These are phyloP conservation scores for Otolemur crassicaudatus DNA, from an alignment of 2,797 vertebrate species.

Conservation along the genomic window DNA sequence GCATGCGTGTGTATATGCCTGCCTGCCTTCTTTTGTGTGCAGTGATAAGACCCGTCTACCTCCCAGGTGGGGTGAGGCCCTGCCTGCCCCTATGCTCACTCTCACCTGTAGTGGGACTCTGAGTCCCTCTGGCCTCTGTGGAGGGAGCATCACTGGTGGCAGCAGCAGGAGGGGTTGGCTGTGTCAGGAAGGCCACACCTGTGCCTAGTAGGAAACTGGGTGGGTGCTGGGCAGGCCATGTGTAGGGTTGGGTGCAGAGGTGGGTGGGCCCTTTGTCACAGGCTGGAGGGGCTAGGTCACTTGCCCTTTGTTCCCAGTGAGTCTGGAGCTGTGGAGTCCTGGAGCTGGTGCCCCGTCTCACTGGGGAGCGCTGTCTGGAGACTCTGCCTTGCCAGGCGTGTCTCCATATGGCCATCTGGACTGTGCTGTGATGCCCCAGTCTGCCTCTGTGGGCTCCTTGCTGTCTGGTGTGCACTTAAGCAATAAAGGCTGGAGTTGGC, in stretches of 20 bases:
- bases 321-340: not conserved
- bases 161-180: not conserved
- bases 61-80: not conserved
- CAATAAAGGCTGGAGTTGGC: constrained; percentile 80
- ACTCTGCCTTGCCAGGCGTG: fast-evolving
- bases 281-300: fast-evolving
- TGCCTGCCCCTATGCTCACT: not conserved
- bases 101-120: not conserved
- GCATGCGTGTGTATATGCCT: not conserved
- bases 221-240: not conserved
- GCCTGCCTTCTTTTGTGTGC: not conserved
- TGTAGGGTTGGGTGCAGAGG: not conserved
- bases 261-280: not conserved
- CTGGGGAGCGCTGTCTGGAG: not conserved
- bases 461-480: constrained; percentile 62
- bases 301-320: not conserved
- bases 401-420: not conserved
- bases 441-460: not conserved
- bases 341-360: not conserved
- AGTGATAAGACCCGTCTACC: constrained; percentile 49
- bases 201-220: not conserved
- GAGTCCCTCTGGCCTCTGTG: not conserved
- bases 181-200: not conserved
- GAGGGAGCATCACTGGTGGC: not conserved
- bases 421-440: not conserved